Evolutionary conservation across 2,888 invertebrate genomes (phyloP).

Genomic region (Sminthurinus aureus): DNA sequence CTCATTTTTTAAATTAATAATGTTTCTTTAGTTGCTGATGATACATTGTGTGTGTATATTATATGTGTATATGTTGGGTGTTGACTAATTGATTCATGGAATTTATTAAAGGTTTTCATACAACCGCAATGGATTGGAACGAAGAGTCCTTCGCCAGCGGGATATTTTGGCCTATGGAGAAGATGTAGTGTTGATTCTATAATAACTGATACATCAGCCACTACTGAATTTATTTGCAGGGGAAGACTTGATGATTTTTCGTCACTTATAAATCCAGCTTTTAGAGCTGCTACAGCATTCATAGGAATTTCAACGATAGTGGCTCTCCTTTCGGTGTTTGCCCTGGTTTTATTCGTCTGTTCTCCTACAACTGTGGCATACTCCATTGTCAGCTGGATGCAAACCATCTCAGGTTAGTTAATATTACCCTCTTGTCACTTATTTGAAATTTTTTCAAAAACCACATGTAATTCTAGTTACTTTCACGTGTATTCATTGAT

Average conservation of each 20-base stretch:
- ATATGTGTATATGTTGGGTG: no score
- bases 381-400: slow-evolving; percentile 93
- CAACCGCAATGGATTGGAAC: slow-evolving; percentile 68
- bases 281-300: slow-evolving; percentile 85
- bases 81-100: no score
- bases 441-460: neutral
- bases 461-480: no score
- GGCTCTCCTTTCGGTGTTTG: slow-evolving; percentile 85
- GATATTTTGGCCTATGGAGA: slow-evolving; percentile 67
- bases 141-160: slow-evolving; percentile 60
- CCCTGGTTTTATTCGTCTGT: slow-evolving; percentile 90
- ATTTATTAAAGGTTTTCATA: slow-evolving; percentile 72
- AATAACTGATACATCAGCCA: slow-evolving; percentile 56
- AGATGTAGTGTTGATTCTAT: slow-evolving; percentile 62
- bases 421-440: neutral
- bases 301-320: slow-evolving; percentile 85
- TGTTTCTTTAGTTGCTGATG: no score
- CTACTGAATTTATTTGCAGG: slow-evolving; percentile 75
- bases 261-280: slow-evolving; percentile 82
- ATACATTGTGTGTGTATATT: no score
- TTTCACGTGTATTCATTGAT: no score
- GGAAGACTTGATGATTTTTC: slow-evolving; percentile 85
- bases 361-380: slow-evolving; percentile 91
- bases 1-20: no score
- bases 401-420: slow-evolving; percentile 90